Conservation (phyloP, 2,888 invertebrate genomes). For the Pheosia tremula region DNA sequence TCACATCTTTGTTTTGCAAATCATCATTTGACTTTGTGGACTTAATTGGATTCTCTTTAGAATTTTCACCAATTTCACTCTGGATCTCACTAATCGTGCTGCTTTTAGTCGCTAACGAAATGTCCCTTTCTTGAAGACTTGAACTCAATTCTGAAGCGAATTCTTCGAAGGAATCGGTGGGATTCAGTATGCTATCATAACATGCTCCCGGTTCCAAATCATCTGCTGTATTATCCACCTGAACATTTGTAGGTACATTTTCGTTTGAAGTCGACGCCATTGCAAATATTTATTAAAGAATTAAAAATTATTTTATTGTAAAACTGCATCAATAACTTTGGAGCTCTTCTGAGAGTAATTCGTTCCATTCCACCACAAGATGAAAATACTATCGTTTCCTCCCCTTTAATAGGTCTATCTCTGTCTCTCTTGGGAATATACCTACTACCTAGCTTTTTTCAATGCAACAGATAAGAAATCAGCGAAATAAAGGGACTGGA, state of each 20-base stretch:
- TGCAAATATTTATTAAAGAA: conserved; percentile 24
- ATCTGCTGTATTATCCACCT: conserved; percentile 49
- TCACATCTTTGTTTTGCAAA: conserved; percentile 70
- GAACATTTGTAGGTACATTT: conserved; percentile 38
- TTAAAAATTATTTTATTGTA: conserved; percentile 27
- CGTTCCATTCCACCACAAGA: not conserved
- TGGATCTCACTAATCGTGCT: conserved; percentile 85
- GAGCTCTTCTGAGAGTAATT: conserved; percentile 4
- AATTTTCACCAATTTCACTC: conserved; percentile 75
- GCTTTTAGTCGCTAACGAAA: conserved; percentile 76
- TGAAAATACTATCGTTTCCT: not conserved
- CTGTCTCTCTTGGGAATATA: conserved; percentile 2
- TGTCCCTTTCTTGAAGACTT: conserved; percentile 83
- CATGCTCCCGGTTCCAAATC: conserved; percentile 77
- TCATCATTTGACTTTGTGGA: conserved; percentile 69
- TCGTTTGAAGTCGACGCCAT: conserved; percentile 78
- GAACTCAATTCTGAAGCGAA: conserved; percentile 87
- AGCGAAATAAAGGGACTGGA: not conserved
- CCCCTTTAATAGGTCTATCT: conserved; percentile 5
- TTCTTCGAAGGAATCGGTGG: conserved; percentile 89
- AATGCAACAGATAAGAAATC: not conserved
- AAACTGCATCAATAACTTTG: conserved; percentile 27
- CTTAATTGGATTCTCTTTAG: conserved; percentile 58
- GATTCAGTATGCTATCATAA: conserved; percentile 87
- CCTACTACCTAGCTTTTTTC: not conserved